Percentiles rank a stretch among this genome's conserved stretches.
phyloP scores from a whole-genome alignment of 2,797 vertebrate species.

The Cirrhinus mrigala region DNA sequence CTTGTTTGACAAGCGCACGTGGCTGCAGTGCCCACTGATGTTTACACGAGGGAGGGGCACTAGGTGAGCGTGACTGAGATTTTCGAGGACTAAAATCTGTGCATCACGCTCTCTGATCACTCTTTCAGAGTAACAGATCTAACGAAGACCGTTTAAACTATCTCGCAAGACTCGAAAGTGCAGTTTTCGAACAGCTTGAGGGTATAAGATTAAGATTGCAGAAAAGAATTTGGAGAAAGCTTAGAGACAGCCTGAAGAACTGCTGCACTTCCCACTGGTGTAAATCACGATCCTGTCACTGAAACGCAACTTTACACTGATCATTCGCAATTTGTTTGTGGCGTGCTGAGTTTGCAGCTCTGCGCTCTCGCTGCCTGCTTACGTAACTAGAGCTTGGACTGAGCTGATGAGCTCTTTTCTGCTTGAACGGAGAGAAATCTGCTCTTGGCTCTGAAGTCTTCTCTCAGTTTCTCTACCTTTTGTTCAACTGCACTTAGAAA shows the following conservation, averaged over 20 bases:
- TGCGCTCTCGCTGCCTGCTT: neutral
- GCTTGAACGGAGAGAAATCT: constrained; percentile 3
- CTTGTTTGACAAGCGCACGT: constrained; percentile 19
- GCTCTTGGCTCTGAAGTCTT: neutral
- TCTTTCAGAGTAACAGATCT: neutral
- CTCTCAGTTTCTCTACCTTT: neutral
- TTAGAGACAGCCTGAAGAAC: neutral
- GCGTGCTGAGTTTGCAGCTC: constrained; percentile 33
- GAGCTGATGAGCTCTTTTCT: constrained; percentile 24
- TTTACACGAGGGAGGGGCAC: constrained; percentile 22
- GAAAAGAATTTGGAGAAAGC: constrained; percentile 9
- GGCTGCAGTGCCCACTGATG: neutral
- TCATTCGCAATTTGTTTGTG: constrained; percentile 29
- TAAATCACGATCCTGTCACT: constrained; percentile 8
- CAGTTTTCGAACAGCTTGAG: neutral
- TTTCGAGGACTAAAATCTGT: constrained; percentile 4
- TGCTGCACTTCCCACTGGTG: constrained; percentile 7
- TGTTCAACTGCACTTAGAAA: neutral
- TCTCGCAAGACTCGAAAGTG: constrained; percentile 1
- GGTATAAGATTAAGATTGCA: constrained; percentile 12
- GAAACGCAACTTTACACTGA: constrained; percentile 18
- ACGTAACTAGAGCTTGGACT: constrained; percentile 26
- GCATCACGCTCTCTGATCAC: neutral
- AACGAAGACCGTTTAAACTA: neutral
- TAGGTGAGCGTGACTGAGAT: constrained; percentile 2